Evolutionary conservation across 2,797 vertebrate species (phyloP).

Genomic region (Pangasius mekongensis): DNA sequence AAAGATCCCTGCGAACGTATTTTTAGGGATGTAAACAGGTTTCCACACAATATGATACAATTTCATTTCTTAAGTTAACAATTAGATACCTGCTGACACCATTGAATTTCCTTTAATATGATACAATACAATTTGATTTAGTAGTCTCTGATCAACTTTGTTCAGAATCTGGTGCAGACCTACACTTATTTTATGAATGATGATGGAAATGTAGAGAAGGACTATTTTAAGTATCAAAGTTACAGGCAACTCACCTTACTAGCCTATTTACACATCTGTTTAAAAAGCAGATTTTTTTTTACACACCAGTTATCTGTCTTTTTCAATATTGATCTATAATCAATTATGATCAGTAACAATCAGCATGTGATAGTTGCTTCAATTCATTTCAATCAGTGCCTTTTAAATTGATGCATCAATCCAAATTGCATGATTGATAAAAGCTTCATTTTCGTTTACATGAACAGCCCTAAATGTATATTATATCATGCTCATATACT

Average conservation of each 20-base stretch:
- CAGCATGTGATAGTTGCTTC: not conserved
- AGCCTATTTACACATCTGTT: not conserved
- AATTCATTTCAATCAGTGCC: not conserved
- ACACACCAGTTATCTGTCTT: not conserved
- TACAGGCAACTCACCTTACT: not conserved
- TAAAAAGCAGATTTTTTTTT: not conserved
- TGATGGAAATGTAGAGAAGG: not conserved
- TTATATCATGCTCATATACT: not conserved
- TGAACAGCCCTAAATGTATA: not conserved
- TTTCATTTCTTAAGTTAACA: not conserved
- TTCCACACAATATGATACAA: not conserved
- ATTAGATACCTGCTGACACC: not conserved
- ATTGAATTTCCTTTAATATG: not conserved
- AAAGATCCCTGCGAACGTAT: not conserved
- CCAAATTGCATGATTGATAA: not conserved
- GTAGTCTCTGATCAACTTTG: not conserved
- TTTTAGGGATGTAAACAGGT: not conserved
- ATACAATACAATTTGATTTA: not conserved
- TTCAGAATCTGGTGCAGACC: not conserved
- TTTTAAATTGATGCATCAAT: not conserved
- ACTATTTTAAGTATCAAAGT: not conserved
- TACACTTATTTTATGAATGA: not conserved
- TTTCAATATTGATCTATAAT: not conserved
- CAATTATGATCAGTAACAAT: not conserved
- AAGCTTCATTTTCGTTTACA: not conserved